phyloP scores from a whole-genome alignment of 2,113 vertebrate genomes.

The Pardalotus punctatus region DNA sequence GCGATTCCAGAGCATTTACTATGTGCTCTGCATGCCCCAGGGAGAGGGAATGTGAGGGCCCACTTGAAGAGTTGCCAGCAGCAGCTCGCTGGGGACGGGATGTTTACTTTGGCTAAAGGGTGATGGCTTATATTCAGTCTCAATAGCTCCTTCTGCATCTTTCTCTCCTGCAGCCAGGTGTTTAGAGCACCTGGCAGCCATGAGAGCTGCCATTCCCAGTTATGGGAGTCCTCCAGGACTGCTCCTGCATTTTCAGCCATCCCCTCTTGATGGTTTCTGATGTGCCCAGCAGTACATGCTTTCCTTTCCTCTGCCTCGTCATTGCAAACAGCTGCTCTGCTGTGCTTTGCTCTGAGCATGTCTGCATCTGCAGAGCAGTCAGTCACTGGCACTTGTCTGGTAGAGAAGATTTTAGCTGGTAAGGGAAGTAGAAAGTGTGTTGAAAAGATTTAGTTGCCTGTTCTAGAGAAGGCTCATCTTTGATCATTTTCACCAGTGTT shows the following conservation, averaged over 20 bases:
- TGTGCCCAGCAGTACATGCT: not conserved
- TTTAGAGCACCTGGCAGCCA: not conserved
- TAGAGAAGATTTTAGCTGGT: not conserved
- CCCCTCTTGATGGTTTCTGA: not conserved
- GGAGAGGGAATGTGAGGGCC: not conserved
- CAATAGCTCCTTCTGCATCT: not conserved
- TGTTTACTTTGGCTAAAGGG: not conserved
- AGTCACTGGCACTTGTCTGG: not conserved
- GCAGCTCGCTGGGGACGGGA: not conserved
- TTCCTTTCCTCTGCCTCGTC: not conserved
- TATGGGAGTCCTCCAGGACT: rapidly evolving
- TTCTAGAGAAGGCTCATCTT: not conserved
- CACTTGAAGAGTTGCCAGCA: not conserved
- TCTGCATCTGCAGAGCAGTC: not conserved
- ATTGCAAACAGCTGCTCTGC: not conserved
- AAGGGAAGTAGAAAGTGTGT: not conserved
- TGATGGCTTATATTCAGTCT: not conserved
- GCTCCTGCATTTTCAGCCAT: not conserved
- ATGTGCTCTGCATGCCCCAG: not conserved
- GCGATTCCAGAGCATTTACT: rapidly evolving
- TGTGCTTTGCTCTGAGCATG: not conserved
- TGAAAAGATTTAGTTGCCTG: not conserved
- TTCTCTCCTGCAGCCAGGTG: not conserved
- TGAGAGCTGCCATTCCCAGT: not conserved
- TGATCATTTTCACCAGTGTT: not conserved